Conservation (phyloP, 2,888 invertebrate species). For the Epirrita christyi region DNA sequence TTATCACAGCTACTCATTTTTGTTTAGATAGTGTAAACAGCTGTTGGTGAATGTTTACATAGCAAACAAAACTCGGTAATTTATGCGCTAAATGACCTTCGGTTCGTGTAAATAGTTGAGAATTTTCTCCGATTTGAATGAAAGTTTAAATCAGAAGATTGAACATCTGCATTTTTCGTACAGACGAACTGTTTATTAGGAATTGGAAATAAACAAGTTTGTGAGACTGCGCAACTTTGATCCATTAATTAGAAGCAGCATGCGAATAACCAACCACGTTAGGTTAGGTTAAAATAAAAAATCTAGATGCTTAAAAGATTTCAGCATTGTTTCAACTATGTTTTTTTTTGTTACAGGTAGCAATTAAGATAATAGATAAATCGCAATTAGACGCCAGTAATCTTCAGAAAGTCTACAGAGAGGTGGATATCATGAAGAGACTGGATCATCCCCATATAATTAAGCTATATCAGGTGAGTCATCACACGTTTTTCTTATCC, state of each 20-base stretch:
- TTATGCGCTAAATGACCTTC: constrained; percentile 17
- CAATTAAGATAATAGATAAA: constrained; percentile 98
- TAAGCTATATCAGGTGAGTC: constrained; percentile 95
- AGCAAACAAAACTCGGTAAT: constrained; percentile 20
- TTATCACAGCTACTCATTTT: constrained; percentile 19
- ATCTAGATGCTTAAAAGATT: not conserved
- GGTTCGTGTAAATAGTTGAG: constrained; percentile 4
- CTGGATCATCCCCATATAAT: constrained; percentile 99
- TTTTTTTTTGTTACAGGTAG: constrained; percentile 89
- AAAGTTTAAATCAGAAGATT: constrained; percentile 13
- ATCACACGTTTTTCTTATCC: constrained; percentile 3
- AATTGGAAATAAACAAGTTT: constrained; percentile 1
- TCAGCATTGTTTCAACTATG: constrained; percentile 8
- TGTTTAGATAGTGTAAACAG: constrained; percentile 31
- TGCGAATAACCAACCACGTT: not conserved
- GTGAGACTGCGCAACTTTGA: not conserved
- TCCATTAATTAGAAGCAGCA: not conserved
- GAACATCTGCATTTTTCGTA: constrained; percentile 16
- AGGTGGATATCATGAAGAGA: constrained; percentile 98
- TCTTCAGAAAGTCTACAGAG: constrained; percentile 97
- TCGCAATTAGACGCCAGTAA: constrained; percentile 95
- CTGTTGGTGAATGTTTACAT: constrained; percentile 28
- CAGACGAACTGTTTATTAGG: constrained; percentile 3
- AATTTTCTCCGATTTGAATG: constrained; percentile 17
- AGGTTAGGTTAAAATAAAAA: too few relatives aligned